These are phyloP conservation scores for Hydrotaea cyrtoneurina DNA, from an alignment of 2,888 invertebrate species.

Conservation along the genomic window DNA sequence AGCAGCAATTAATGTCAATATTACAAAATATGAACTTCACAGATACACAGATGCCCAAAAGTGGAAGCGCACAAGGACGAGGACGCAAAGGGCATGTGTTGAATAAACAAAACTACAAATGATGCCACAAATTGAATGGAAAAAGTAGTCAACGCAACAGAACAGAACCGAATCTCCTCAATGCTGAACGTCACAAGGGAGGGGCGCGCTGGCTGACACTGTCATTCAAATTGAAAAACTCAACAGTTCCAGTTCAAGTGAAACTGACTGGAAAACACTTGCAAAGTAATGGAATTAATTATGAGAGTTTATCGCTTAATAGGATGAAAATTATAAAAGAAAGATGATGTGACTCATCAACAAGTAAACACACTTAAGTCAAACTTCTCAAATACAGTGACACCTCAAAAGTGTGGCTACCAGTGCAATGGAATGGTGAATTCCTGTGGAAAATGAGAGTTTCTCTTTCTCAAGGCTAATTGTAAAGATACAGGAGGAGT, in stretches of 20 bases:
- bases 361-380: not conserved
- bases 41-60: not conserved
- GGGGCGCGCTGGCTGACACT: too few species aligned
- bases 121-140: constrained; percentile 12
- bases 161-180: not conserved
- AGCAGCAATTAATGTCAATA: constrained; percentile 56
- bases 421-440: not conserved
- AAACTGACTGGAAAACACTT: constrained; percentile 19
- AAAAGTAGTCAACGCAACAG: constrained; percentile 41
- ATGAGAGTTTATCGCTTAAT: constrained; percentile 24
- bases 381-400: not conserved
- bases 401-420: not conserved
- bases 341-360: not conserved
- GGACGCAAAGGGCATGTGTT: too few species aligned
- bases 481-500: too few species aligned
- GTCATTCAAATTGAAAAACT: constrained; percentile 17
- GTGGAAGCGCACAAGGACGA: not conserved
- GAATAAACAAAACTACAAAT: not conserved
- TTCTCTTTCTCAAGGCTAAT: too few species aligned
- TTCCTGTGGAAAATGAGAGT: not conserved
- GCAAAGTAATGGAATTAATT: constrained; percentile 34
- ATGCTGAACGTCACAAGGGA: not conserved
- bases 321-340: constrained; percentile 18
- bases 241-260: constrained; percentile 6
- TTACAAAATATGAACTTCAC: constrained; percentile 10